phyloP scores from a whole-genome alignment of 2,113 vertebrate genomes.

The Phrynosoma blainvillii region DNA sequence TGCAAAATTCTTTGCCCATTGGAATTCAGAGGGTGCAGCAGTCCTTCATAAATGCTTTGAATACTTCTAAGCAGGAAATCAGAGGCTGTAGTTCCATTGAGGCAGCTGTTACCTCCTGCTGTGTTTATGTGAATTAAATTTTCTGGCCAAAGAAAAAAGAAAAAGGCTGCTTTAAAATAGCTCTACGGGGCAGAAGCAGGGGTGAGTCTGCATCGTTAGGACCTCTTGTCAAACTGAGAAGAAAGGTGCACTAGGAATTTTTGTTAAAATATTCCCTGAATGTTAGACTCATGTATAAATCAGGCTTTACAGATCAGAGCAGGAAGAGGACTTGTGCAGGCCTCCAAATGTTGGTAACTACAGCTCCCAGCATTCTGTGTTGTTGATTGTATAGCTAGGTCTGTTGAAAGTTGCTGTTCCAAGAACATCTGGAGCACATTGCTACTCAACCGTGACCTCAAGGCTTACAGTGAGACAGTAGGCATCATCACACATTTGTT shows the following conservation, averaged over 20 bases:
- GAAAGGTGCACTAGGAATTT: background rate
- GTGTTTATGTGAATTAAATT: background rate
- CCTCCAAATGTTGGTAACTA: no score
- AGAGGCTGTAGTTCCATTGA: background rate
- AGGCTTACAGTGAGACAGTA: background rate
- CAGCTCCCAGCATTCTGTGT: no score
- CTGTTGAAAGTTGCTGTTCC: no score
- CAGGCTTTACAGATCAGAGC: background rate
- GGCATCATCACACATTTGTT: background rate
- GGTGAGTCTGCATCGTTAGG: background rate
- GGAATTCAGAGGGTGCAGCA: background rate
- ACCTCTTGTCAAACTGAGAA: background rate
- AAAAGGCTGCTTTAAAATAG: background rate
- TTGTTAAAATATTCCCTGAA: background rate
- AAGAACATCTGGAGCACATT: no score
- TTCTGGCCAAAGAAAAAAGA: background rate
- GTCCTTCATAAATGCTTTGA: background rate
- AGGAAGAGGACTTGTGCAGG: background rate
- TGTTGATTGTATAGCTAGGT: no score
- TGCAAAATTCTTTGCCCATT: background rate
- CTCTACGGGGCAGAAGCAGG: background rate
- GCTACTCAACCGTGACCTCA: background rate
- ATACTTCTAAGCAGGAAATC: background rate
- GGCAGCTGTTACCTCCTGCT: background rate
- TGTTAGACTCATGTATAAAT: background rate